Evolutionary conservation across 2,888 invertebrate species (phyloP), one percentile per base, ranked within the genome.

Genomic region (Nomada goodeniana): DNA sequence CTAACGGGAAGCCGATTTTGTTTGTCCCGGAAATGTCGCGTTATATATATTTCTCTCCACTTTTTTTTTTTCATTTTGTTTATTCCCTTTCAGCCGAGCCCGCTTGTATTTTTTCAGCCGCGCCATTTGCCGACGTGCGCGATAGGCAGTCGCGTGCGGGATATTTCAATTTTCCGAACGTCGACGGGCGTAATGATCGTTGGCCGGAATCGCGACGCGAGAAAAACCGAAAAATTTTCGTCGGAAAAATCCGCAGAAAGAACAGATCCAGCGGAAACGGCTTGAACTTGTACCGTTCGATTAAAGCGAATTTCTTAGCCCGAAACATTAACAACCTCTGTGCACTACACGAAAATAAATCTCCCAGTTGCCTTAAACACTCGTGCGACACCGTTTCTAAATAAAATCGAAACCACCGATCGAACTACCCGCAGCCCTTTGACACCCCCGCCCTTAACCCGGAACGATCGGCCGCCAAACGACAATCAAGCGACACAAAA

Each of bases 91-190:
- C 3, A 1, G 4, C 15, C 7, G 29, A 10, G n/a, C 53, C 9
- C 26, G 26, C n/a, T 18, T 13, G 52, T 50, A 3, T n/a, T 5
- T 5, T 65, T 65, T 13, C 9, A 2, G 10, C 20, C 15, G 47
- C 47, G 47, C 15, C 13, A 47, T 15, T 47, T 47, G 47, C 13
- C 47, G 47, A 15, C 47, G 15, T 47, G 15, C 47, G 10, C 47
- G n/a, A 53, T 29, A 18, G 11, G 15, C 23, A 18, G 47, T 52
- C 23, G 13, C 59, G 18, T 44, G n/a, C 20, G 55, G n/a, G 55
- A 57, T 50, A 36, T 72, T 76, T 72, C 73, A 63, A 76, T 76
- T 63, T 73, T 63, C n/a, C 36, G 44, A 42, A 60, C 59, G 74
- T 74, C 72, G 47, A 20, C 55, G 50, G 36, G 52, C 67, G 67